Evolutionary conservation across 1,140 invertebrate species (phyloP), one percentile per base, ranked within the genome.

Genomic region (Tribolium castaneum): DNA sequence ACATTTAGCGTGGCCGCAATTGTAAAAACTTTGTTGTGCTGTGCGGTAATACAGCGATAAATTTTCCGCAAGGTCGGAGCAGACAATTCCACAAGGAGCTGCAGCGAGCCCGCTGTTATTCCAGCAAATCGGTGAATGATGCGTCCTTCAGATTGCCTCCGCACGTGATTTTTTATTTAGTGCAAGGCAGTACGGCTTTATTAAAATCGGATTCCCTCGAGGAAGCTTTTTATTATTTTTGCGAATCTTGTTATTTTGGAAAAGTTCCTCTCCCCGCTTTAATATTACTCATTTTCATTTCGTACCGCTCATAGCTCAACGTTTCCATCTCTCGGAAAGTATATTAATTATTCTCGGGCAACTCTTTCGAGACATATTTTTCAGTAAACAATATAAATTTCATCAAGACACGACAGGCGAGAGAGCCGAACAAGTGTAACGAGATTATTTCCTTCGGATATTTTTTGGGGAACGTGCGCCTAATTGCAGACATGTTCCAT

Each of bases 341-440:
- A 73, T 73, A 73, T 54, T 73, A 73, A 73, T 73, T 73, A 73
- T 73, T 73, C 52, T 25, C 49, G 4, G 71, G 34, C 71, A 73
- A 52, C 71, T 73, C 49, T 73, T 73, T 54, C 25, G 52, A 54
- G 45, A 54, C 25, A 51, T 30, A 73, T 73, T 73, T 73, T 73
- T 73, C 71, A 73, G 25, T 51, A 35, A 35, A 73, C 71, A 66
- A 66, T 66, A 66, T 66, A 66, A 66, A 66, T 66, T 66, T 66
- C 59, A 35, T 66, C 59, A 66, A 35, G 30, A 35, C 59, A 35
- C 25, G 59, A 66, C 59, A 66, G 59, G 59, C 59, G 59, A 45
- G 39, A 45, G 39, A 45, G n/a, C 39, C 39, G 39, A 59, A 59
- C 54, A 59, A 45, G 39, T 35, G 30, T 35, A 35, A 66, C 25